Evolutionary conservation across 1,140 invertebrate genomes (phyloP), one percentile per base, ranked within the genome.

Genomic region (Orius laevigatus): DNA sequence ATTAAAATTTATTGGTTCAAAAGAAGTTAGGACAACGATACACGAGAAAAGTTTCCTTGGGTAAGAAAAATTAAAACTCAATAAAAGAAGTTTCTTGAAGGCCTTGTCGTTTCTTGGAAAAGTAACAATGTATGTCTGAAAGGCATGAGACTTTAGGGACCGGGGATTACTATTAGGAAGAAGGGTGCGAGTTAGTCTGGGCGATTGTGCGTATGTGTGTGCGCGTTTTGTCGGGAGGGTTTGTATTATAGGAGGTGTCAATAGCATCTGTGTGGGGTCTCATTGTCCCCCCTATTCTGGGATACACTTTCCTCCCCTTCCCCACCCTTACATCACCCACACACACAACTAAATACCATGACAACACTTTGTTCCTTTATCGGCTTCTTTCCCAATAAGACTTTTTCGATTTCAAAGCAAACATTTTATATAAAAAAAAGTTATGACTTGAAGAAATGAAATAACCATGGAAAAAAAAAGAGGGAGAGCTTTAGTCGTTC

Each of bases 181-280:
- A 18, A 16, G 40, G 14, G 40, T 42, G 40, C 16, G 40, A 11
- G 40, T 18, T 14, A 11, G 40, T 18, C 14, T 42, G 40, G 14
- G 40, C 16, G 40, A 16, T 12, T 42, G 40, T 42, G 40, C 19
- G 40, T 42, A 19, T 42, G 40, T 18, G 40, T 42, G 40, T 15
- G 40, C 16, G 40, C 19, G 40, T 42, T 14, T 18, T 41, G 39
- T 16, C 20, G 14, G 15, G 39, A 41, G 39, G 39, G 39, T 41
- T 20, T 16, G 15, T 41, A 41, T 41, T 41, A 41, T 41, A 41
- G 39, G 39, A 41, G 39, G 39, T 41, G 39, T 41, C 39, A 41
- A 41, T 41, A 41, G 39, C 39, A 41, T 41, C 39, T 41, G 39
- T 41, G 39, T 41, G 16, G 16, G 39, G 39, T 16, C 39, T 20